Evolutionary conservation across 2,113 vertebrate species (phyloP).

Genomic region (Vidua macroura): DNA sequence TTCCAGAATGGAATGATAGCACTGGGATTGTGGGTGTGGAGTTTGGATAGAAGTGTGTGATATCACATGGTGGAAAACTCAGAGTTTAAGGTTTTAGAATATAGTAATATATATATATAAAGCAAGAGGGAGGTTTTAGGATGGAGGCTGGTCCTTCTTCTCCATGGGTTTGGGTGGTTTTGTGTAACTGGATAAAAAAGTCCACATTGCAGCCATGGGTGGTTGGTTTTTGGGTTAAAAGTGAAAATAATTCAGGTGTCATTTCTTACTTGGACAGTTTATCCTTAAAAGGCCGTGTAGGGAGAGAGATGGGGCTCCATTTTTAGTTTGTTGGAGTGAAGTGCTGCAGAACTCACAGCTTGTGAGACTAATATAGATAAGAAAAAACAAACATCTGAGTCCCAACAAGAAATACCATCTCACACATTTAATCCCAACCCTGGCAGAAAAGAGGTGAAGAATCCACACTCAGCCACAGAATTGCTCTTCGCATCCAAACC

Average conservation of each 20-base stretch:
- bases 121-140: neutral
- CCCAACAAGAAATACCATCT: neutral
- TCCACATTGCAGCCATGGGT: rapidly evolving
- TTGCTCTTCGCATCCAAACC: neutral
- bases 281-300: too few relatives aligned
- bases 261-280: too few relatives aligned
- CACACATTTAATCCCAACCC: neutral
- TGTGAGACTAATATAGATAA: neutral
- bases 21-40: neutral
- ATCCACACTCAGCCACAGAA: neutral
- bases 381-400: neutral
- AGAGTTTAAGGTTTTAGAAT: neutral
- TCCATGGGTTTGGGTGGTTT: neutral
- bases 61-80: neutral
- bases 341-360: neutral
- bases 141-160: neutral
- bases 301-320: neutral
- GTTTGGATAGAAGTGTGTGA: neutral
- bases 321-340: neutral
- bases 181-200: neutral
- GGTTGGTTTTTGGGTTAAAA: neutral
- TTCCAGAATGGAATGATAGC: neutral
- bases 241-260: too few relatives aligned
- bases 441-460: neutral
- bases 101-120: neutral